Conservation (phyloP, 1,140 invertebrate genomes). For the Drosophila tsacasi region DNA sequence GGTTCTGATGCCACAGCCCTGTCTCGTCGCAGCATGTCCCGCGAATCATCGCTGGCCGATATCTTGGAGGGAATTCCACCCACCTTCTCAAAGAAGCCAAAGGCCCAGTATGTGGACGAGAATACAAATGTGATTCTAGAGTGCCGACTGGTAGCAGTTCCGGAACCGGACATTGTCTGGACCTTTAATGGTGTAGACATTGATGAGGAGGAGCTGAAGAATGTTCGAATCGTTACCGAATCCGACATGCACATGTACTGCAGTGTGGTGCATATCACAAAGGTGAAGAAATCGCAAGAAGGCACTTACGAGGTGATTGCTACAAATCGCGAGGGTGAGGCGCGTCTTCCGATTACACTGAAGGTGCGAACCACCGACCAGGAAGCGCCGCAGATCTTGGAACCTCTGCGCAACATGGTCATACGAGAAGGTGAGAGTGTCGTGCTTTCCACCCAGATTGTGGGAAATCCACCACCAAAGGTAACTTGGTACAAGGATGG, state of each 20-base stretch:
- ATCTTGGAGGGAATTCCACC: conserved; percentile 96
- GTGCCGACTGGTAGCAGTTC: conserved; percentile 94
- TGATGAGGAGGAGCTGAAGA: conserved; percentile 88
- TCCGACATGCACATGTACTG: conserved; percentile 96
- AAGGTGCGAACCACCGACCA: conserved; percentile 92
- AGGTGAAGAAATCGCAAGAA: conserved; percentile 92
- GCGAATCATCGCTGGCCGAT: conserved; percentile 95
- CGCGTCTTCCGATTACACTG: conserved; percentile 91
- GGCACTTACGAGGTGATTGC: conserved; percentile 95
- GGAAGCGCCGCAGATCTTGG: conserved; percentile 92
- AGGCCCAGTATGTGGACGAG: conserved; percentile 93
- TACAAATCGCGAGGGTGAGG: conserved; percentile 95
- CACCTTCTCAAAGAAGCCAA: conserved; percentile 95
- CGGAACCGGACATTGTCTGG: conserved; percentile 95
- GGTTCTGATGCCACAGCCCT: conserved; percentile 93
- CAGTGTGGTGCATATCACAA: conserved; percentile 92
- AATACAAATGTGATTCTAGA: conserved; percentile 92
- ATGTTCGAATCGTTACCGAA: conserved; percentile 90
- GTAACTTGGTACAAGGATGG: conserved; percentile 93
- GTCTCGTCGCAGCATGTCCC: conserved; percentile 92
- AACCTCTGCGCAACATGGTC: conserved; percentile 90
- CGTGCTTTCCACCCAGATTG: conserved; percentile 91
- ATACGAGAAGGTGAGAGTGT: conserved; percentile 92
- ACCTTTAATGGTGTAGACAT: conserved; percentile 91
- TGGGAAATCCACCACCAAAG: conserved; percentile 92